A percentile compares a stretch with the other conserved stretches of the same genome.
Conservation (phyloP, 2,113 vertebrate species). For the Pluvianellus socialis region DNA sequence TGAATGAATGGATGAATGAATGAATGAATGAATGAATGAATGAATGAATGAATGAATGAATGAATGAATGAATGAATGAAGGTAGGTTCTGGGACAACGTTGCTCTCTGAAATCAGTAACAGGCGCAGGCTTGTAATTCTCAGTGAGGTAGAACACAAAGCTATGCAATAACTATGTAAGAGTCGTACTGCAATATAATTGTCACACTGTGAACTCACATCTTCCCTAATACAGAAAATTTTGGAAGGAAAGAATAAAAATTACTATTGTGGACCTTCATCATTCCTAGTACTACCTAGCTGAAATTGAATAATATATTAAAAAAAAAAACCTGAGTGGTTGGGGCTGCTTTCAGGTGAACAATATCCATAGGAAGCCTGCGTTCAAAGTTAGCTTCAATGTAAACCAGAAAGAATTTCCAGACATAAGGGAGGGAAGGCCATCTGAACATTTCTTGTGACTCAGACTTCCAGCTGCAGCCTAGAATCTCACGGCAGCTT, state of each 20-base stretch:
- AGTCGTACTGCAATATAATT: neutral
- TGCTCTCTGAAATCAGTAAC: neutral
- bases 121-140: neutral
- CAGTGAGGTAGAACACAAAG: neutral
- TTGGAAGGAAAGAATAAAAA: neutral
- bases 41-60: neutral
- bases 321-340: neutral
- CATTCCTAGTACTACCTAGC: neutral
- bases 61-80: neutral
- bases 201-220: neutral
- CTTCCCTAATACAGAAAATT: neutral
- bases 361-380: neutral
- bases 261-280: neutral
- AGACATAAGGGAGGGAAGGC: neutral
- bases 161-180: neutral
- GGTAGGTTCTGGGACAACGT: neutral
- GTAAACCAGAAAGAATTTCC: neutral
- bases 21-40: neutral
- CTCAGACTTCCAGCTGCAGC: neutral
- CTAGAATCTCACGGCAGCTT: neutral
- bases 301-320: neutral
- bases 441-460: neutral
- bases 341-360: neutral
- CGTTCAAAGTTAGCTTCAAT: neutral
- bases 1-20: neutral